Evolutionary conservation across 2,888 invertebrate genomes (phyloP).

Genomic region (Idaea straminata): DNA sequence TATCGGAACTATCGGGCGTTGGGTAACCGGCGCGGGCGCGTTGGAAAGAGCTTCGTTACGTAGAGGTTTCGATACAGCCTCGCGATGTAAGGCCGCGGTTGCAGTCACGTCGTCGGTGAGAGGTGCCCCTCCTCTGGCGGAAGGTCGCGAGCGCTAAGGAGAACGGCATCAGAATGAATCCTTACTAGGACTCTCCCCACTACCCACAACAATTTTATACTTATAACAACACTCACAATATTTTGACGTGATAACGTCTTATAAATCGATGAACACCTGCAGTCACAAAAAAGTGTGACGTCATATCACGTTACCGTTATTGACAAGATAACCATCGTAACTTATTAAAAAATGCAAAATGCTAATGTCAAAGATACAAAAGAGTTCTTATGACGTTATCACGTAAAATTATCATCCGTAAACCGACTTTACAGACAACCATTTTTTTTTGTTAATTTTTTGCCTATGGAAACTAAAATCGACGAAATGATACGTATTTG

Average conservation of each 20-base stretch:
- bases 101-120: constrained; percentile 77
- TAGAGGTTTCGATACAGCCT: constrained; percentile 78
- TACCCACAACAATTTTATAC: constrained; percentile 17
- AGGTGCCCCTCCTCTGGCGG: constrained; percentile 75
- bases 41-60: constrained; percentile 78
- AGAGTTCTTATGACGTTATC: too few species aligned
- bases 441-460: too few species aligned
- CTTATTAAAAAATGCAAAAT: too few species aligned
- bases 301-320: too few species aligned
- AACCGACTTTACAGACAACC: too few species aligned
- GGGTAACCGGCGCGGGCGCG: constrained; percentile 57
- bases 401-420: too few species aligned
- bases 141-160: constrained; percentile 75
- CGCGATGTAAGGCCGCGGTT: constrained; percentile 78
- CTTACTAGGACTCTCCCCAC: constrained; percentile 62
- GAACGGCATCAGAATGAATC: constrained; percentile 75
- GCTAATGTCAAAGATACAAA: too few species aligned
- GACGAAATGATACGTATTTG: constrained; percentile 22
- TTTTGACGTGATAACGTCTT: too few species aligned
- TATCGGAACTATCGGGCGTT: constrained; percentile 75
- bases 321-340: too few species aligned
- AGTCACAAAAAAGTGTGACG: too few species aligned
- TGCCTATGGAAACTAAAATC: constrained; percentile 13
- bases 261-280: too few species aligned
- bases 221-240: not conserved